Evolutionary conservation across 2,797 vertebrate genomes (phyloP).

Genomic region (Nannoperca australis): DNA sequence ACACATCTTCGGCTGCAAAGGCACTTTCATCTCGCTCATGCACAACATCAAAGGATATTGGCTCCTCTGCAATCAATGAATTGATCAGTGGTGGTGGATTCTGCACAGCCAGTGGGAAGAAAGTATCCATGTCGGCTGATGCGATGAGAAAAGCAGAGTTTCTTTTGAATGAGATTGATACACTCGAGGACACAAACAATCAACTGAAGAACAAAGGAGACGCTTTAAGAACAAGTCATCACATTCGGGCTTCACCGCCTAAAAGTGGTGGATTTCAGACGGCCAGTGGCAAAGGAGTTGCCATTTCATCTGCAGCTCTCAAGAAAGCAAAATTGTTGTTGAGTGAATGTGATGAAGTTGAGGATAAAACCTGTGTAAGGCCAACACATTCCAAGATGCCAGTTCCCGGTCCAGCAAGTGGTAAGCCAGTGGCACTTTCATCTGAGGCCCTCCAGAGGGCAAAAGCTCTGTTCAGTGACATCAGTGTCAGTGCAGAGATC

Average conservation of each 20-base stretch:
- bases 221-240: conserved; percentile 36
- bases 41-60: conserved; percentile 60
- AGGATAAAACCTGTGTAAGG: neutral
- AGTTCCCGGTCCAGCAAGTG: conserved; percentile 73
- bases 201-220: conserved; percentile 34
- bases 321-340: conserved; percentile 84
- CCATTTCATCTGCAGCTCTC: conserved; percentile 85
- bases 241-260: conserved; percentile 70
- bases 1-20: conserved; percentile 78
- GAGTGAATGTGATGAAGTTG: conserved; percentile 36
- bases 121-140: conserved; percentile 81
- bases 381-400: conserved; percentile 5
- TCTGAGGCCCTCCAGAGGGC: conserved; percentile 83
- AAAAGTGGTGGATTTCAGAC: conserved; percentile 67
- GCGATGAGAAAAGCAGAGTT: conserved; percentile 83
- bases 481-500: conserved; percentile 48
- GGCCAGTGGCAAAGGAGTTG: conserved; percentile 86
- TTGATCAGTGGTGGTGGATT: conserved; percentile 66
- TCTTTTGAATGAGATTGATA: conserved; percentile 80
- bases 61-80: conserved; percentile 6
- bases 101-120: conserved; percentile 83
- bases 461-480: conserved; percentile 82
- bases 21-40: conserved; percentile 57
- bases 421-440: conserved; percentile 84
- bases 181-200: conserved; percentile 44